phyloP scores from a whole-genome alignment of 2,888 invertebrate genomes.

The Opisthograptis luteolata region DNA sequence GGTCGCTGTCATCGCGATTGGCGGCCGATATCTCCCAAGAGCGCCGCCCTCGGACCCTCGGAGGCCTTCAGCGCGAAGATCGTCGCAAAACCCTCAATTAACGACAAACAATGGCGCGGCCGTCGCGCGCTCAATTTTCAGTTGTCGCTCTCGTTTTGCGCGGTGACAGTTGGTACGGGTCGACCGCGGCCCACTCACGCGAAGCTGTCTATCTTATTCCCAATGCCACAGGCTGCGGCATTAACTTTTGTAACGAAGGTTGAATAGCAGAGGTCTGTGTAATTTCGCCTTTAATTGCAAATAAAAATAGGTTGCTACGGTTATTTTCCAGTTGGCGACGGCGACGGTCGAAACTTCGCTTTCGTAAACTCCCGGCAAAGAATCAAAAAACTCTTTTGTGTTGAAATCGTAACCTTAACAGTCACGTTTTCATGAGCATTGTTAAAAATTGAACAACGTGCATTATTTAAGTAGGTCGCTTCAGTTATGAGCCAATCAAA shows the following conservation, averaged over 20 bases:
- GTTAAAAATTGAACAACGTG: not conserved
- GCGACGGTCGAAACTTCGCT: too few relatives aligned
- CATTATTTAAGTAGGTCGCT: slow-evolving; percentile 6
- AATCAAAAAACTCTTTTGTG: slow-evolving; percentile 2
- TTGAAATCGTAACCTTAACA: not conserved
- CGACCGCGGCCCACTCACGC: slow-evolving; percentile 59
- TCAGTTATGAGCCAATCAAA: slow-evolving; percentile 1
- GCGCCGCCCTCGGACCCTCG: slow-evolving; percentile 65
- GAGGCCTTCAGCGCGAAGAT: slow-evolving; percentile 68
- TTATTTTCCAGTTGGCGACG: not conserved
- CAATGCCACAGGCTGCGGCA: slow-evolving; percentile 44
- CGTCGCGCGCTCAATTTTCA: slow-evolving; percentile 75
- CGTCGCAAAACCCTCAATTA: slow-evolving; percentile 81
- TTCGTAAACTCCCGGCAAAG: not conserved
- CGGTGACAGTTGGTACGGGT: slow-evolving; percentile 77
- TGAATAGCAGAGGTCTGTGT: slow-evolving; percentile 1
- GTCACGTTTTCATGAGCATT: slow-evolving; percentile 3
- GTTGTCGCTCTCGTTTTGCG: slow-evolving; percentile 75
- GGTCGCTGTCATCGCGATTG: slow-evolving; percentile 81
- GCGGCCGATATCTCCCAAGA: slow-evolving; percentile 79
- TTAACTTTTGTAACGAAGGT: slow-evolving; percentile 45
- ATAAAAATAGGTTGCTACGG: not conserved
- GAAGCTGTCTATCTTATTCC: slow-evolving; percentile 54
- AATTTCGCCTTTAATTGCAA: not conserved
- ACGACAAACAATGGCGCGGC: slow-evolving; percentile 73